These are phyloP conservation scores for Caretta caretta DNA, from an alignment of 2,113 vertebrate genomes.

Conservation along the genomic window DNA sequence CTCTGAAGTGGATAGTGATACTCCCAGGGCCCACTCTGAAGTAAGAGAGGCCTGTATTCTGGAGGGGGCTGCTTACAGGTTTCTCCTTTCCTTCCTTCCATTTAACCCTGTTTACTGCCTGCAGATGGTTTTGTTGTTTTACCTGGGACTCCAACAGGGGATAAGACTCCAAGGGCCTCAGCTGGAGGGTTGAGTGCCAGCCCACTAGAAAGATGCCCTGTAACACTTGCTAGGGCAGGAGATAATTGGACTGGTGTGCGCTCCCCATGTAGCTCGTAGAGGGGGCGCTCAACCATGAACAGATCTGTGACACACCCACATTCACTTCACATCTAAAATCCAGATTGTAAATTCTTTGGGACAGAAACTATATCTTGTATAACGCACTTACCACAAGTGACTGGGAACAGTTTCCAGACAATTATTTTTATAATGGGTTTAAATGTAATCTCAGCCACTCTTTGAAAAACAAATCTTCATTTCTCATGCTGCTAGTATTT, in stretches of 20 bases:
- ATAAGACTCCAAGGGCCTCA: no score
- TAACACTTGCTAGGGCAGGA: no score
- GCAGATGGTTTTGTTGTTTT: no score
- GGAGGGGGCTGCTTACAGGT: background rate
- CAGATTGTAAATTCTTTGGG: background rate
- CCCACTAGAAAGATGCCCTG: no score
- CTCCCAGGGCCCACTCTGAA: background rate
- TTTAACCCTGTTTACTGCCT: background rate
- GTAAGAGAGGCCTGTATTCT: background rate
- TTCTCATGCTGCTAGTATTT: conserved; percentile 57
- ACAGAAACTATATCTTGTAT: no score
- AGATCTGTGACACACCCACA: background rate
- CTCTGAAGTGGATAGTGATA: background rate
- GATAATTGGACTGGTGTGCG: no score
- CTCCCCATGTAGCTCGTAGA: no score
- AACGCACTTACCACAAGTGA: background rate
- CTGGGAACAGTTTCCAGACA: conserved; percentile 43
- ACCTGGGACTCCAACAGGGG: no score
- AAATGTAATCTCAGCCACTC: conserved; percentile 57
- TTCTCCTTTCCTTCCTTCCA: background rate
- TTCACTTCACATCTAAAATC: background rate
- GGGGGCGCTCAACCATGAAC: no score
- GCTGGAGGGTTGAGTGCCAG: no score
- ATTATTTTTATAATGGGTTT: conserved; percentile 51
- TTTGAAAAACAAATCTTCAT: conserved; percentile 47